A percentile compares a stretch with the other conserved stretches of the same genome.
Evolutionary conservation across 2,113 vertebrate genomes (phyloP).

Genomic region (Psilopsiagon aymara): DNA sequence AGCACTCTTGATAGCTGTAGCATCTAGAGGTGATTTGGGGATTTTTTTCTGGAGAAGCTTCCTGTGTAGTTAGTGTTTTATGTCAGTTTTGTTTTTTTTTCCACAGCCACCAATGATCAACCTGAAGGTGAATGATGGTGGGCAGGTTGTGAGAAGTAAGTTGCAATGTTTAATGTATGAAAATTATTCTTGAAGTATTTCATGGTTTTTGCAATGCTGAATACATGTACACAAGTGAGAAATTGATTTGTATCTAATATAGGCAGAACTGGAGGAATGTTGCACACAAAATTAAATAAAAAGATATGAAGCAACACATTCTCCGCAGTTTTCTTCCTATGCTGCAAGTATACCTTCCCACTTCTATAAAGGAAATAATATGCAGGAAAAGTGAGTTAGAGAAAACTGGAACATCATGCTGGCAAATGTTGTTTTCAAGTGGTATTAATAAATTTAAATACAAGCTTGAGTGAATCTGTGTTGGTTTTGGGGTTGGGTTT

Average conservation of each 20-base stretch:
- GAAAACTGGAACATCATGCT: neutral
- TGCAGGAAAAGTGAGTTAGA: neutral
- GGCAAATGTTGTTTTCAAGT: neutral
- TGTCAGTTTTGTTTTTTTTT: neutral
- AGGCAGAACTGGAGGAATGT: neutral
- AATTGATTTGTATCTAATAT: neutral
- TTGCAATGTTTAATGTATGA: neutral
- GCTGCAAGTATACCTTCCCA: neutral
- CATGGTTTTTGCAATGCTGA: neutral
- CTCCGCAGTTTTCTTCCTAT: neutral
- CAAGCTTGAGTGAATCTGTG: neutral
- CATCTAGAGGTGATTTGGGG: neutral
- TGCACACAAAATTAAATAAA: neutral
- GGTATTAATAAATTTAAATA: neutral
- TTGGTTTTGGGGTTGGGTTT: neutral
- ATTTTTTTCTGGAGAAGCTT: neutral
- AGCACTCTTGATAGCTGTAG: neutral
- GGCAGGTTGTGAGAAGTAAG: slow-evolving; percentile 74
- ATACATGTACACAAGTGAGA: neutral
- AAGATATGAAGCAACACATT: neutral
- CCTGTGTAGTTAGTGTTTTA: neutral
- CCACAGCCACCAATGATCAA: slow-evolving; percentile 53
- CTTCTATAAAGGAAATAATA: neutral
- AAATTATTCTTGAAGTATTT: neutral
- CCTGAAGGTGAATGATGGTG: slow-evolving; percentile 47